Percentiles rank a stretch among this genome's conserved stretches.
These are phyloP conservation scores for Himantopus leucocephalus DNA, from an alignment of 2,113 vertebrate species.

Conservation along the genomic window DNA sequence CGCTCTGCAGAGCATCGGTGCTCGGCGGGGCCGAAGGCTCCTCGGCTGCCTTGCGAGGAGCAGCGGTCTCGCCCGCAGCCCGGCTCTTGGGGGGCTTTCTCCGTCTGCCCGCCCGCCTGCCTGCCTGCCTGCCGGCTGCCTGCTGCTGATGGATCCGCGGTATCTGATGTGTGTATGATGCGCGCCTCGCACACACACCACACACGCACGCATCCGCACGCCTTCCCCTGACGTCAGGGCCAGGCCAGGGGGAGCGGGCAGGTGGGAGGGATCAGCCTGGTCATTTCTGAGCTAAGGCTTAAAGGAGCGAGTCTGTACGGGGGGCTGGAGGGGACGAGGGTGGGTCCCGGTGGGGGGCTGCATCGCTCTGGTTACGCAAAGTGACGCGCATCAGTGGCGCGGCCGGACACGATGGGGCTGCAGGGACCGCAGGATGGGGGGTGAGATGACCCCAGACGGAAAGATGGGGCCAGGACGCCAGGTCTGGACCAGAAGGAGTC, in stretches of 20 bases:
- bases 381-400: neutral
- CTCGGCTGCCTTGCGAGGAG: neutral
- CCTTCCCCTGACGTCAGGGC: conserved; percentile 74
- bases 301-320: conserved; percentile 44
- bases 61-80: neutral
- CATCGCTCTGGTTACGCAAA: neutral
- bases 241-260: conserved; percentile 38
- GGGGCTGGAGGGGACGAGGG: neutral
- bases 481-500: neutral
- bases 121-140: neutral
- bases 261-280: conserved; percentile 65
- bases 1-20: conserved; percentile 15
- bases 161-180: conserved; percentile 23
- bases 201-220: conserved; percentile 56
- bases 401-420: rapidly evolving
- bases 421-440: neutral
- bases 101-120: neutral
- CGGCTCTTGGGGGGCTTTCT: neutral
- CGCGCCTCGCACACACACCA: conserved; percentile 39
- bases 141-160: conserved; percentile 7
- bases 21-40: neutral
- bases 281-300: conserved; percentile 58
- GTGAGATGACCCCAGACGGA: neutral
- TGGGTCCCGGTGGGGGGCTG: rapidly evolving
- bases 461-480: neutral